Conservation (phyloP, 2,888 invertebrate species). For the Microctonus aethiopoides region DNA sequence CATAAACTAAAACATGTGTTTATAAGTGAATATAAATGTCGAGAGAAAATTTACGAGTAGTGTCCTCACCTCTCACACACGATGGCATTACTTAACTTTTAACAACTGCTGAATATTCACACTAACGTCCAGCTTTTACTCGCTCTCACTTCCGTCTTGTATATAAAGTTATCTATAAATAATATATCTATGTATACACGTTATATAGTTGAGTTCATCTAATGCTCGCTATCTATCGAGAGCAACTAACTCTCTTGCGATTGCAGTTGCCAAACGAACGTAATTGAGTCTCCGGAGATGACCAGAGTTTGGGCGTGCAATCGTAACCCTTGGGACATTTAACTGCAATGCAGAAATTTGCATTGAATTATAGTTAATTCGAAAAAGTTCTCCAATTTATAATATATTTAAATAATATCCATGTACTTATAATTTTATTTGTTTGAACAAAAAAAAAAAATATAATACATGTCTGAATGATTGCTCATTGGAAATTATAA, state of each 20-base stretch:
- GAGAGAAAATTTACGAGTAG: neutral
- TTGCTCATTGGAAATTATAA: no score
- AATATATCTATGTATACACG: neutral
- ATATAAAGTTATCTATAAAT: no score
- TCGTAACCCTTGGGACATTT: constrained; percentile 25
- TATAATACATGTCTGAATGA: no score
- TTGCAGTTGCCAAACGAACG: constrained; percentile 39
- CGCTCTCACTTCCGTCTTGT: neutral
- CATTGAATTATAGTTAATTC: constrained; percentile 8
- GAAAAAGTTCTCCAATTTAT: neutral
- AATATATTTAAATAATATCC: no score
- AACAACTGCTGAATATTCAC: constrained; percentile 4
- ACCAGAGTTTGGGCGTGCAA: constrained; percentile 14
- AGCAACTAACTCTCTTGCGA: constrained; percentile 15
- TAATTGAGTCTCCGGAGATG: constrained; percentile 45
- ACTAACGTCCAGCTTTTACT: neutral
- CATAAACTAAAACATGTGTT: neutral
- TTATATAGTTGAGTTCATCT: neutral
- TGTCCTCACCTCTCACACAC: neutral
- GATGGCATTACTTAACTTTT: neutral
- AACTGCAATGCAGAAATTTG: constrained; percentile 12
- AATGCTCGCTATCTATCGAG: neutral
- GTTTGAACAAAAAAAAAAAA: no score
- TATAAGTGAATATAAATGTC: neutral
- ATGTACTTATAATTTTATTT: no score